A percentile compares a stretch with the other conserved stretches of the same genome.
phyloP scores from a whole-genome alignment of 2,113 vertebrate genomes.

The Alosa alosa region DNA sequence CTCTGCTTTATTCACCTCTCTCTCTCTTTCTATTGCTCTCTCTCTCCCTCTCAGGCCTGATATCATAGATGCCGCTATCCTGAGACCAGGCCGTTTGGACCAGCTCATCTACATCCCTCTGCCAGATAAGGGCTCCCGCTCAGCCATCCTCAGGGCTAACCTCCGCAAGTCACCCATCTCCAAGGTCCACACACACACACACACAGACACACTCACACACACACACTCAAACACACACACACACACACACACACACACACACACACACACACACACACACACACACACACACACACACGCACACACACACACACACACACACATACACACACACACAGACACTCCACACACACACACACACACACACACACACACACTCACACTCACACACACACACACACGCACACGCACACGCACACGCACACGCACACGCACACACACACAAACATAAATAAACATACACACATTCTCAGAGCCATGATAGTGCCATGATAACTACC shows the following conservation, averaged over 20 bases:
- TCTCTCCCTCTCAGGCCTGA: conserved; percentile 40
- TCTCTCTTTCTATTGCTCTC: background rate
- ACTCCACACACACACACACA: too few relatives aligned
- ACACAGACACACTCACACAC: background rate
- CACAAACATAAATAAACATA: too few relatives aligned
- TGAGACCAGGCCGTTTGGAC: conserved; percentile 55
- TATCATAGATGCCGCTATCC: conserved; percentile 58
- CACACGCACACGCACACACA: too few relatives aligned
- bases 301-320: background rate
- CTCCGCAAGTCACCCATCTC: conserved; percentile 57
- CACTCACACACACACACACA: too few relatives aligned
- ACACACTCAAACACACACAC: background rate
- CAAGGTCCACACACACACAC: conserved; percentile 33
- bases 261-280: background rate
- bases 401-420: too few relatives aligned
- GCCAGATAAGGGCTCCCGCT: conserved; percentile 51
- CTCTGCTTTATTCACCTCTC: background rate
- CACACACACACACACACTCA: too few relatives aligned
- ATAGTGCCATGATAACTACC: too few relatives aligned
- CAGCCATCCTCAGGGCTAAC: conserved; percentile 56
- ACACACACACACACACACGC: background rate
- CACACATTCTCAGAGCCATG: too few relatives aligned
- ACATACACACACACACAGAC: background rate
- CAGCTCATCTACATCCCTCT: conserved; percentile 62
- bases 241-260: background rate